A percentile compares a stretch with the other conserved stretches of the same genome.
phyloP scores from a whole-genome alignment of 2,113 vertebrate species.

The Rhynchomys soricoides region DNA sequence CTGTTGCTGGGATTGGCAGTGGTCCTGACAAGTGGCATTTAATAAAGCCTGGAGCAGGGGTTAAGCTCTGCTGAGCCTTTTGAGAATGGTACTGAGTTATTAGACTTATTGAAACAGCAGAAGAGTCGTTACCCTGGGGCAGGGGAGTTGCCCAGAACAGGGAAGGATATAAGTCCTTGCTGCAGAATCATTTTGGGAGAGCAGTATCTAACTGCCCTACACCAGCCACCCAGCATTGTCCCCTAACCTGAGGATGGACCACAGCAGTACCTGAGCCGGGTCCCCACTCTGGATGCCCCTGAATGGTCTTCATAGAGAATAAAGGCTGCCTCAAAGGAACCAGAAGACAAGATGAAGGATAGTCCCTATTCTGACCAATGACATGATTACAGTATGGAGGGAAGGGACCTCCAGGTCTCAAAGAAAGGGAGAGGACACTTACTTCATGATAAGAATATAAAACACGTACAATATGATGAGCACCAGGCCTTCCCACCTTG shows the following conservation, averaged over 20 bases:
- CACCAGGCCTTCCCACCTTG: constrained; percentile 98
- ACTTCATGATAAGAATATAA: constrained; percentile 99
- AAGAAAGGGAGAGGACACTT: constrained; percentile 82
- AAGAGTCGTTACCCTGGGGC: neutral
- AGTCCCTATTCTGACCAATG: neutral
- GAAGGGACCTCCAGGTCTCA: neutral
- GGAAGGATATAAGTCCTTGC: rapidly evolving
- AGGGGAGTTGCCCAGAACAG: neutral
- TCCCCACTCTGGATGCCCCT: neutral
- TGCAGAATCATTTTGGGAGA: rapidly evolving
- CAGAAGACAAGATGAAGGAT: neutral
- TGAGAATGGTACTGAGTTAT: neutral
- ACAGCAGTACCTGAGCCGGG: neutral
- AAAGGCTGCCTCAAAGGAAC: neutral
- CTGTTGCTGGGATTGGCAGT: neutral
- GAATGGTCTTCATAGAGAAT: neutral
- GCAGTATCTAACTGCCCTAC: rapidly evolving
- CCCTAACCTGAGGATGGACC: neutral
- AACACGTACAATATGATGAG: constrained; percentile 95
- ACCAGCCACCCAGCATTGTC: neutral
- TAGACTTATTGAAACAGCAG: neutral
- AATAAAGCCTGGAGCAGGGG: neutral
- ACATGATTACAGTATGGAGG: rapidly evolving
- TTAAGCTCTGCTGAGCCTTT: neutral
- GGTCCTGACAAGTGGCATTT: neutral